These are phyloP conservation scores for Diarsia dahlii DNA, from an alignment of 2,888 invertebrate genomes.

Conservation along the genomic window DNA sequence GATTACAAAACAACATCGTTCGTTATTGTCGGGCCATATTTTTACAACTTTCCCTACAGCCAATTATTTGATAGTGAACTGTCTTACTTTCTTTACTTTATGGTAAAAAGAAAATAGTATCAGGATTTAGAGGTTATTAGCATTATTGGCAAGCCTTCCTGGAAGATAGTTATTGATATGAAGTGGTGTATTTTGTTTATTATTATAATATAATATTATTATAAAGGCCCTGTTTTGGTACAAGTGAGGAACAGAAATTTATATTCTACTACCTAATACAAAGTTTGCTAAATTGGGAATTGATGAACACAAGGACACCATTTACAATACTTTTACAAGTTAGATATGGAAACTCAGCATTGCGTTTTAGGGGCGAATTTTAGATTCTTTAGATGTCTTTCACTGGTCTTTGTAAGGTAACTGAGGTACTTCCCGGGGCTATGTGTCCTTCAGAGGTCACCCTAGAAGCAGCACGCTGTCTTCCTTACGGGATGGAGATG, in stretches of 20 bases:
- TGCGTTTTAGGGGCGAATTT: neutral
- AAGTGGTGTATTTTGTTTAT: neutral
- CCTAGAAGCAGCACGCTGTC: neutral
- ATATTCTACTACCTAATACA: neutral
- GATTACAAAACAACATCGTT: constrained; percentile 58
- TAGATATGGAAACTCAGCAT: neutral
- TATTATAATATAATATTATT: neutral
- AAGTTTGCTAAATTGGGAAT: neutral
- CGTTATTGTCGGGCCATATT: constrained; percentile 39
- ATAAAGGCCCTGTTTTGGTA: neutral
- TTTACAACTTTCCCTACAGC: constrained; percentile 41
- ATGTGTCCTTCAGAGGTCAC: neutral
- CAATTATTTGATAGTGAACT: constrained; percentile 55
- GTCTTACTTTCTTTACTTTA: constrained; percentile 19
- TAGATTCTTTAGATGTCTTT: neutral
- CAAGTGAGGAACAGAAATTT: neutral
- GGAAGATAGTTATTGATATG: neutral
- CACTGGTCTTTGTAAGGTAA: neutral
- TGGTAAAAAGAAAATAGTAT: constrained; percentile 13
- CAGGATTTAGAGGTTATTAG: neutral
- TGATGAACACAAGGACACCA: neutral
- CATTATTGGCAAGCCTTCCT: constrained; percentile 12
- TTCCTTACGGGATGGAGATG: neutral
- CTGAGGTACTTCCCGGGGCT: neutral
- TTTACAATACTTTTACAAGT: neutral